Evolutionary conservation across 2,113 vertebrate species (phyloP).

Genomic region (Chascanopsetta lugubris): DNA sequence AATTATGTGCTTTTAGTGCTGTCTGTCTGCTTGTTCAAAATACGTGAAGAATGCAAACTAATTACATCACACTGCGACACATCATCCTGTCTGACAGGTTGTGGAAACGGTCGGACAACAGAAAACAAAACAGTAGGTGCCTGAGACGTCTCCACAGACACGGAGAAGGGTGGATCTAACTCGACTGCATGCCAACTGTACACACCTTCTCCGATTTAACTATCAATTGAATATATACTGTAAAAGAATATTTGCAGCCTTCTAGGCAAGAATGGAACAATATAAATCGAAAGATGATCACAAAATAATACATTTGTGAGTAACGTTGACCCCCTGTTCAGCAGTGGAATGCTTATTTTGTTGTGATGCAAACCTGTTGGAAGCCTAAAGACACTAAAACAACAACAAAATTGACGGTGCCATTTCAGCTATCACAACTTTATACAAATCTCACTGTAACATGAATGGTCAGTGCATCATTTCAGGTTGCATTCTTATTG

Average conservation of each 20-base stretch:
- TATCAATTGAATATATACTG: background rate
- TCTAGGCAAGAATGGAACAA: background rate
- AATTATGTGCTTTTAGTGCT: slow-evolving; percentile 2
- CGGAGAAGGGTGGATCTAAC: background rate
- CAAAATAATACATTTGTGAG: no score
- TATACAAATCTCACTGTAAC: background rate
- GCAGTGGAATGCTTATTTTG: no score
- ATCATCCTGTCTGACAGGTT: background rate
- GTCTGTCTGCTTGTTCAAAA: background rate
- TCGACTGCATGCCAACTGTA: background rate
- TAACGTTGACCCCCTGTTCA: no score
- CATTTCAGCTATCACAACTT: background rate
- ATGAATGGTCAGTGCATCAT: no score
- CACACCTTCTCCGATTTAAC: background rate
- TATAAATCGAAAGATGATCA: no score
- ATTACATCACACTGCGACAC: slow-evolving; percentile 1
- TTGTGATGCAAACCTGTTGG: no score
- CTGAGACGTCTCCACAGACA: background rate
- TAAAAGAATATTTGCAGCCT: background rate
- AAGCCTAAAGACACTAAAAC: no score
- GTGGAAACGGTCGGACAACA: background rate
- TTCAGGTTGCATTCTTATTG: no score
- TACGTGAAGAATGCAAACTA: slow-evolving; percentile 1
- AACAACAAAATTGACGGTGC: no score
- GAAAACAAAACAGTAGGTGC: background rate